phyloP scores from a whole-genome alignment of 2,888 invertebrate species.

The Pammene aurita region DNA sequence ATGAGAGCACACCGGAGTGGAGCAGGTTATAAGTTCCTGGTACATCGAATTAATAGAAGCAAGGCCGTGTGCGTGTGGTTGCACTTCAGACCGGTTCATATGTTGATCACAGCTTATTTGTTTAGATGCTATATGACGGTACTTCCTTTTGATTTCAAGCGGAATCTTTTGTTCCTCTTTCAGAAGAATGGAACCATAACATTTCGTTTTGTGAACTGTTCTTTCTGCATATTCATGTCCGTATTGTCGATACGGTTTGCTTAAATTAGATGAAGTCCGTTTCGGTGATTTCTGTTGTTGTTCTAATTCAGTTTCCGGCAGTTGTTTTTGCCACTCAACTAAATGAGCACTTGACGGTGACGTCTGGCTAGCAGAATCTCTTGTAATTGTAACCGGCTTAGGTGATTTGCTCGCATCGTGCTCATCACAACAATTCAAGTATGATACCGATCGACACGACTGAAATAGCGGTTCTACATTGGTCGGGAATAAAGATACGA shows the following conservation, averaged over 20 bases:
- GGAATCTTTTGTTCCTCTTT: background rate
- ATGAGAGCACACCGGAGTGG: conserved; percentile 5
- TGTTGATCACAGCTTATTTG: conserved; percentile 1
- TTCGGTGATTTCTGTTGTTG: background rate
- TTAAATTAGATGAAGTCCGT: background rate
- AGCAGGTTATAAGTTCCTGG: conserved; percentile 10
- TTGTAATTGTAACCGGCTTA: background rate
- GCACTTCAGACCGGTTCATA: background rate
- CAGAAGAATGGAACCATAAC: background rate
- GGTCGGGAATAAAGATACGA: background rate
- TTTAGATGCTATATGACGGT: background rate
- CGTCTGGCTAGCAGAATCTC: background rate
- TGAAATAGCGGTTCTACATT: background rate
- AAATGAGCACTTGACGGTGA: background rate
- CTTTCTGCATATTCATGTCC: background rate
- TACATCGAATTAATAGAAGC: conserved; percentile 1
- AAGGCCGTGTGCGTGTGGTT: background rate
- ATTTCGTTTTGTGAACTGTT: background rate
- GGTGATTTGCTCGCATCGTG: background rate
- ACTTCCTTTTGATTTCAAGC: background rate
- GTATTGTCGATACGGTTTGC: background rate
- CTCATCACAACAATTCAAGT: background rate
- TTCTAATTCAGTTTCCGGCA: background rate
- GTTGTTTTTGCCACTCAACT: background rate
- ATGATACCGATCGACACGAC: background rate